A percentile compares a stretch with the other conserved stretches of the same genome.
These are phyloP conservation scores for Argynnis bischoffii DNA, from an alignment of 2,888 invertebrate genomes.

Conservation along the genomic window DNA sequence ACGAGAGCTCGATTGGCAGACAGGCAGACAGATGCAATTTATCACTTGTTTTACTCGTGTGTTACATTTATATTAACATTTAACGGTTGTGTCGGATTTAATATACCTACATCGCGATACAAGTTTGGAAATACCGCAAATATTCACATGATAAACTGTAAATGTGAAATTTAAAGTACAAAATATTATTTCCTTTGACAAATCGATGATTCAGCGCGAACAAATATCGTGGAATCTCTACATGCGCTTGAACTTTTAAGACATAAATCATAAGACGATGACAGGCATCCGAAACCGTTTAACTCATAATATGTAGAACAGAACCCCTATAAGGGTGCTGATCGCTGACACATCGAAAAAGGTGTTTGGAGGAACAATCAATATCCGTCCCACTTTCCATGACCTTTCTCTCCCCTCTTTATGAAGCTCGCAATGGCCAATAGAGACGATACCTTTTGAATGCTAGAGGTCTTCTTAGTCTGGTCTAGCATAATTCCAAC, in stretches of 20 bases:
- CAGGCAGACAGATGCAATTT: constrained; percentile 39
- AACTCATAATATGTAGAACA: constrained; percentile 69
- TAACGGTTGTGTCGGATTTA: constrained; percentile 22
- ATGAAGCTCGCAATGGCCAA: constrained; percentile 46
- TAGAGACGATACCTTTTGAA: constrained; percentile 45
- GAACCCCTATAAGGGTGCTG: constrained; percentile 56
- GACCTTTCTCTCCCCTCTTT: constrained; percentile 55
- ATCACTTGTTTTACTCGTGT: constrained; percentile 35
- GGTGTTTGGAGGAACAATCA: constrained; percentile 76
- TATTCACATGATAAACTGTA: neutral
- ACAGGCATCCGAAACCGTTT: constrained; percentile 63
- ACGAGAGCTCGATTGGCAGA: constrained; percentile 33
- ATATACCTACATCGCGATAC: constrained; percentile 3
- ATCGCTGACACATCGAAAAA: constrained; percentile 73
- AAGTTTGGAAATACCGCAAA: neutral
- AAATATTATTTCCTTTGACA: neutral
- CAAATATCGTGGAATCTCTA: constrained; percentile 9
- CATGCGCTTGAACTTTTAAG: constrained; percentile 2
- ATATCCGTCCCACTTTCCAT: constrained; percentile 61
- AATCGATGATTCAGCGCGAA: constrained; percentile 5
- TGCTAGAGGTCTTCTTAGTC: constrained; percentile 51
- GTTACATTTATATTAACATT: constrained; percentile 29
- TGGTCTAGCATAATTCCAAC: constrained; percentile 56
- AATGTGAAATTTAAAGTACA: constrained; percentile 7
- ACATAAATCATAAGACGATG: constrained; percentile 49